Conservation (phyloP, 2,113 vertebrate species). For the Channa argus region DNA sequence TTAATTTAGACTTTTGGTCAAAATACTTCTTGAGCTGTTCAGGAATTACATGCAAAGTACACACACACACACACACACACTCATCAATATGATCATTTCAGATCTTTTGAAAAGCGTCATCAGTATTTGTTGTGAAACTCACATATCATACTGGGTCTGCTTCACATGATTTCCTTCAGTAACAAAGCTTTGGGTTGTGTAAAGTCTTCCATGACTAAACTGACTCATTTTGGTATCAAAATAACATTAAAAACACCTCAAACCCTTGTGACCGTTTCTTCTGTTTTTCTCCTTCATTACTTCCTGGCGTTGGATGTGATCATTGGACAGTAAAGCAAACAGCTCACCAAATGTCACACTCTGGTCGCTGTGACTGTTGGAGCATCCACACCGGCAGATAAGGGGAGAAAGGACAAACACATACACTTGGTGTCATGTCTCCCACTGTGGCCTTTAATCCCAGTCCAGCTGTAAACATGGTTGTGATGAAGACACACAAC, state of each 20-base stretch:
- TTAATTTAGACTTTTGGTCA: too few species aligned
- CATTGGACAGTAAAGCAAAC: slow-evolving; percentile 36
- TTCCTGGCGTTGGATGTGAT: slow-evolving; percentile 53
- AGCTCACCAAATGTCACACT: slow-evolving; percentile 32
- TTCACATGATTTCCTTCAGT: too few species aligned
- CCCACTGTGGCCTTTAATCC: slow-evolving; percentile 47
- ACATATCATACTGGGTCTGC: too few species aligned
- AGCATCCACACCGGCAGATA: slow-evolving; percentile 1
- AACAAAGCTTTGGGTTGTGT: not conserved
- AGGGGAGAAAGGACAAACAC: not conserved
- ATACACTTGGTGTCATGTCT: slow-evolving; percentile 4
- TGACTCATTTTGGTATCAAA: slow-evolving; percentile 11
- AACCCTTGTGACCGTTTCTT: slow-evolving; percentile 15
- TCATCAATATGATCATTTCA: too few species aligned
- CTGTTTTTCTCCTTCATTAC: slow-evolving; percentile 32
- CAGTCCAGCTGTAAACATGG: slow-evolving; percentile 47
- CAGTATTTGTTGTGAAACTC: too few species aligned
- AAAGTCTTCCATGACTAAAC: not conserved
- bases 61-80: too few species aligned
- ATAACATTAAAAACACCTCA: slow-evolving; percentile 1
- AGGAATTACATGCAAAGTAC: too few species aligned
- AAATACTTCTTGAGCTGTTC: too few species aligned
- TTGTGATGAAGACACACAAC: slow-evolving; percentile 39
- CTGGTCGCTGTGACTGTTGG: slow-evolving; percentile 4
- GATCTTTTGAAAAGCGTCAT: too few species aligned